Evolutionary conservation across 2,888 invertebrate species (phyloP).

Genomic region (Drosophila bunnanda): DNA sequence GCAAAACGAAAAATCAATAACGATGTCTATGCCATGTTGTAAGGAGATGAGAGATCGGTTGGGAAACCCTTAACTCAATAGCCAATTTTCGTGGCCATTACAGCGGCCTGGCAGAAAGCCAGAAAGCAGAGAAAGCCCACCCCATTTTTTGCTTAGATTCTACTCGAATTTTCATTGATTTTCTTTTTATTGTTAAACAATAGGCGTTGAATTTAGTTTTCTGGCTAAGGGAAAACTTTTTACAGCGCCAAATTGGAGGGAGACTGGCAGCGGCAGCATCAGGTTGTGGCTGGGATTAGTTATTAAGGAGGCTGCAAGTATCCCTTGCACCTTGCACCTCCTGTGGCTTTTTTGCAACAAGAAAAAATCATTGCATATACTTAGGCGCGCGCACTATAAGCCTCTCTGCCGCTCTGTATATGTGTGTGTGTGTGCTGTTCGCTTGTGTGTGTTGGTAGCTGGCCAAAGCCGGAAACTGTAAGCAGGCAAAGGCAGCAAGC

Average conservation of each 20-base stretch:
- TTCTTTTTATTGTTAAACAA: constrained; percentile 67
- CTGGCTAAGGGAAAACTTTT: constrained; percentile 53
- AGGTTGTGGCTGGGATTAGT: constrained; percentile 60
- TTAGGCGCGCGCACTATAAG: constrained; percentile 70
- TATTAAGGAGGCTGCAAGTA: constrained; percentile 64
- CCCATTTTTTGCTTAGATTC: constrained; percentile 1
- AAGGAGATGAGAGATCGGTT: neutral
- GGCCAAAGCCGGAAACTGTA: constrained; percentile 74
- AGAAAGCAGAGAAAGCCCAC: neutral
- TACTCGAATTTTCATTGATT: constrained; percentile 52
- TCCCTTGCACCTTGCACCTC: constrained; percentile 7
- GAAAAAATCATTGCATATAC: constrained; percentile 57
- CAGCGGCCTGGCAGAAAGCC: constrained; percentile 12
- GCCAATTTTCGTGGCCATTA: constrained; percentile 17
- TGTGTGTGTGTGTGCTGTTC: constrained; percentile 25
- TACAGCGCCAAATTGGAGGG: constrained; percentile 25
- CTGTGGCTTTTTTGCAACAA: constrained; percentile 33
- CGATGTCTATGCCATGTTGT: neutral
- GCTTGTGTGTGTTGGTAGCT: constrained; percentile 41
- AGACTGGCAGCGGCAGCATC: no score
- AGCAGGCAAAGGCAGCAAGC: constrained; percentile 77
- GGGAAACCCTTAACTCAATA: constrained; percentile 5
- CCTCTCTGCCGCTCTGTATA: constrained; percentile 18
- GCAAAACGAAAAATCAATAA: constrained; percentile 24
- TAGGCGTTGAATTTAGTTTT: constrained; percentile 57